A percentile compares a stretch with the other conserved stretches of the same genome.
Evolutionary conservation across 2,888 invertebrate species (phyloP).

Genomic region (Petrophora chlorosata): DNA sequence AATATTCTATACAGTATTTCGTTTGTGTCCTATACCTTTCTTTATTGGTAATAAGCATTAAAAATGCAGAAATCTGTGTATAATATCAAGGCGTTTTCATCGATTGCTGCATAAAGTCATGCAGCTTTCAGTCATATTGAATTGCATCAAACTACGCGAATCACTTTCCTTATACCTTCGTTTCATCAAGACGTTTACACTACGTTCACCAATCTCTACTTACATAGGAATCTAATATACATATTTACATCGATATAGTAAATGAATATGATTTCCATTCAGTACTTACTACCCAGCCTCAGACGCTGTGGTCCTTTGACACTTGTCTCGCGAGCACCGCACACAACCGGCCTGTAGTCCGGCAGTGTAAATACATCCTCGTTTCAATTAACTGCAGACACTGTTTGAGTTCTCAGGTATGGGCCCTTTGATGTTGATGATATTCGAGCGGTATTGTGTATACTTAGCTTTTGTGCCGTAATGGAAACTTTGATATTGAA

Average conservation of each 20-base stretch:
- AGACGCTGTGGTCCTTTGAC: conserved; percentile 49
- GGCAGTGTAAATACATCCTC: conserved; percentile 67
- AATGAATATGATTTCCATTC: conserved; percentile 7
- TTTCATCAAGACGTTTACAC: neutral
- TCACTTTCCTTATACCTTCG: too few species aligned
- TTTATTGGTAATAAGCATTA: too few species aligned
- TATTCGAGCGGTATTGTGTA: conserved; percentile 45
- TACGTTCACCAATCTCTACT: neutral
- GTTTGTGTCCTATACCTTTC: too few species aligned
- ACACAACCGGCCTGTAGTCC: conserved; percentile 70
- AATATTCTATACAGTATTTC: neutral
- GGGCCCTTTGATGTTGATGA: conserved; percentile 63
- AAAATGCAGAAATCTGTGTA: too few species aligned
- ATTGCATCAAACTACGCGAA: too few species aligned
- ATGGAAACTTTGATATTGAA: too few species aligned
- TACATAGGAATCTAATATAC: too few species aligned
- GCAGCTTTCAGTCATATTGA: too few species aligned
- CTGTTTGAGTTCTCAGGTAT: conserved; percentile 71
- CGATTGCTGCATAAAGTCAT: too few species aligned
- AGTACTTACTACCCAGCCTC: conserved; percentile 32
- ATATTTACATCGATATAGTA: neutral
- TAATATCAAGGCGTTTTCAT: too few species aligned
- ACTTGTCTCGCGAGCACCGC: conserved; percentile 29
- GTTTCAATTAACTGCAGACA: conserved; percentile 73
- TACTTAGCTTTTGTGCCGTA: conserved; percentile 54